Conservation (phyloP, 2,888 invertebrate species). For the Camponotus fellah region DNA sequence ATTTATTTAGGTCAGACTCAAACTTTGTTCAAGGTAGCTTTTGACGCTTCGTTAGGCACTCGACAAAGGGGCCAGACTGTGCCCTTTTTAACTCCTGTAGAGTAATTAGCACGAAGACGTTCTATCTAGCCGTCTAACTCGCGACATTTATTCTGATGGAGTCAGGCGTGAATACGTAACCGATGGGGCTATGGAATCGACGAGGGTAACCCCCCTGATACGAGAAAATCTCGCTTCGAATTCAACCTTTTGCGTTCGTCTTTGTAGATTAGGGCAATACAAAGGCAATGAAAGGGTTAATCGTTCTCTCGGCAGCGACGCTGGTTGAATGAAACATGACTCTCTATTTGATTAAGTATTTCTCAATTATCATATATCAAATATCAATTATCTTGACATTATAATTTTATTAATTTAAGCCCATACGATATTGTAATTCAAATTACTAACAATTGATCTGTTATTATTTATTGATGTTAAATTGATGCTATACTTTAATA, state of each 20-base stretch:
- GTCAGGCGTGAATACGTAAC: constrained; percentile 29
- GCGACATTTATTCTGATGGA: constrained; percentile 7
- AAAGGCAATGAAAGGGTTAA: constrained; percentile 28
- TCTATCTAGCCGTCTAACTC: constrained; percentile 33
- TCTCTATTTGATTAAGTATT: not conserved
- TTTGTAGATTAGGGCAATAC: constrained; percentile 36
- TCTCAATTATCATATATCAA: not conserved
- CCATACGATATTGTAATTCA: not conserved
- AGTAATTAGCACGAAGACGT: constrained; percentile 65
- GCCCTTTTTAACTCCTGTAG: constrained; percentile 57
- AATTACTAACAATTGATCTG: constrained; percentile 5
- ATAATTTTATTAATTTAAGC: not conserved
- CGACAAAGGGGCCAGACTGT: constrained; percentile 53
- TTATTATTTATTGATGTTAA: not conserved
- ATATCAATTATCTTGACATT: not conserved
- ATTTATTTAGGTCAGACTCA: constrained; percentile 74
- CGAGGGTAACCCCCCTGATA: not conserved
- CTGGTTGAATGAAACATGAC: constrained; percentile 34
- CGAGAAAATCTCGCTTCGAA: not conserved
- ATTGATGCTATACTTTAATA: not conserved
- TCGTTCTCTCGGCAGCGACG: not conserved
- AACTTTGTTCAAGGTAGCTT: constrained; percentile 66
- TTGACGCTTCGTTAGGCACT: constrained; percentile 71
- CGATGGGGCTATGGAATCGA: constrained; percentile 37
- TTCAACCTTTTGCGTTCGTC: constrained; percentile 21